Evolutionary conservation across 1,140 invertebrate species (phyloP), one percentile per base, ranked within the genome.

Genomic region (Bombus waltoni): DNA sequence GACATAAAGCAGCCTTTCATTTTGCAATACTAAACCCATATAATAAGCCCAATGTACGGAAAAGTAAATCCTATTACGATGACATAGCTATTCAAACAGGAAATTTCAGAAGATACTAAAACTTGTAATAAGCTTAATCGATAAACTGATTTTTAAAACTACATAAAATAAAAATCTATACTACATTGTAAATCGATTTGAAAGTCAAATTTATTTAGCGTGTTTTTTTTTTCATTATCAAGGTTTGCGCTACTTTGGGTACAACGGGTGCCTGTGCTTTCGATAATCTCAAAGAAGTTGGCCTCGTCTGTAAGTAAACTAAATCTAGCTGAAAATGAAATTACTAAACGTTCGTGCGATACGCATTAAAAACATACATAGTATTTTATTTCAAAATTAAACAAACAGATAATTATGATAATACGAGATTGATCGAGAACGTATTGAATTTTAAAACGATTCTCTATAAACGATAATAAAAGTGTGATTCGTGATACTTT

Each of bases 191-290:
- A 53, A 25, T 35, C 42, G 32, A 53, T 53, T 38, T 35, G 3
- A 53, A 32, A 57, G 13, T 15, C n/a, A 38, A 57, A 75, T 35
- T 70, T 40, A 1, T n/a, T 42, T 72, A 42, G 40, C 11, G 0
- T 25, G 0, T 6, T 4, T 28, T 40, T 1, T 40, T 15, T 11
- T 79, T 72, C 5, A 6, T 82, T 53, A 22, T 11, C n/a, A 71
- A 99, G 98, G 96, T 99, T 15, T 99, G 98, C 94, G 98, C 98
- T 40, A 99, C 99, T 15, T 95, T 99, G 13, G 99, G 99, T 40
- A 99, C 98, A 15, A 99, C 99, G 4, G 99, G 98, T 11, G 98
- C 98, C 42, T 99, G 99, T 93, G 97, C 98, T 1, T 99, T 99
- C 93, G 99, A 99, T 94, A 98, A 98, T 94, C 95, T 99, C 1